phyloP scores from a whole-genome alignment of 2,797 vertebrate genomes.

The Mormyrus hasselquistii region DNA sequence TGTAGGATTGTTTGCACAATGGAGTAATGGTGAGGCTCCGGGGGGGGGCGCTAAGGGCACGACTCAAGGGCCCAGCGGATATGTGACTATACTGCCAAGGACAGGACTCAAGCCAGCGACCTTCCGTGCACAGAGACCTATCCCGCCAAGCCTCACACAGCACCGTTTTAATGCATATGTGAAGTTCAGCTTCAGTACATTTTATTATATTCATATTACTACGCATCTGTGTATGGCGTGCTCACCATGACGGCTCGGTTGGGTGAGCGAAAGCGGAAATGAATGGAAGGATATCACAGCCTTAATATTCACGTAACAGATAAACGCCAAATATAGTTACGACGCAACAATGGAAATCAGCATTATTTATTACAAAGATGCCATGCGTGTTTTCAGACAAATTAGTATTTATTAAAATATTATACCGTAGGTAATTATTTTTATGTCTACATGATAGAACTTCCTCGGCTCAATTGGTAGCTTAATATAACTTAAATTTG shows the following conservation, averaged over 20 bases:
- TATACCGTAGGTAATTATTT: neutral
- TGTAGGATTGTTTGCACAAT: neutral
- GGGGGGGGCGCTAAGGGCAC: neutral
- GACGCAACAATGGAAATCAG: neutral
- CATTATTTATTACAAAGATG: conserved; percentile 2
- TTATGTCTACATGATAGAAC: neutral
- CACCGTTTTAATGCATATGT: neutral
- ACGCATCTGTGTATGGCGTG: neutral
- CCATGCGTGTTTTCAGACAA: neutral
- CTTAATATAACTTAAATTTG: neutral
- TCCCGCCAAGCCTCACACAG: neutral
- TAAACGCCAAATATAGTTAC: neutral
- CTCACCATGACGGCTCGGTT: neutral
- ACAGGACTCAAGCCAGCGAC: neutral
- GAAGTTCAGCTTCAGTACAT: neutral
- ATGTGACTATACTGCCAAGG: neutral
- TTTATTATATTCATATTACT: neutral
- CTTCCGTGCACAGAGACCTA: neutral
- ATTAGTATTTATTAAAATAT: neutral
- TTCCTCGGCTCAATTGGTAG: neutral
- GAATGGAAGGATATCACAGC: neutral
- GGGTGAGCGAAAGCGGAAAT: neutral
- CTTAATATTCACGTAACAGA: neutral
- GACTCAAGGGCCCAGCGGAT: neutral
- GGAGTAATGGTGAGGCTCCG: neutral